Evolutionary conservation across 2,797 vertebrate species (phyloP), one percentile per base, ranked within the genome.

Genomic region (Syngnathus rostellatus): DNA sequence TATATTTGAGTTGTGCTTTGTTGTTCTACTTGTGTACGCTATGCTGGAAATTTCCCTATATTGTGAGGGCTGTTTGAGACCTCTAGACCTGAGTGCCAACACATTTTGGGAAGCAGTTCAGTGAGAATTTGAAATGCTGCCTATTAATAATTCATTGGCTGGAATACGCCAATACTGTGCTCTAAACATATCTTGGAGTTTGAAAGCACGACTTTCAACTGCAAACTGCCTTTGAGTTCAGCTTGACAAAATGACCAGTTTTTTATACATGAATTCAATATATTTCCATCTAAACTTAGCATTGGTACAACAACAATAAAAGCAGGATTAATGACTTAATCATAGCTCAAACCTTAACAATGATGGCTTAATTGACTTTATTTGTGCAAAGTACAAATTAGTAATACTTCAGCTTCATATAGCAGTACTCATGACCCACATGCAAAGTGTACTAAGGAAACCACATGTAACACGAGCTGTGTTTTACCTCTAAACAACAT

Each of bases 41-140:
- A 77, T 76, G 80, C 79, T 79, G 66, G 75, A 65, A 74, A 86
- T 84, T 81, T 81, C 81, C 81, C 82, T 79, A 78, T 81, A 85
- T 83, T 83, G 85, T 81, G 74, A 78, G 79, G 76, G 74, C 80
- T 84, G 83, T 79, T 77, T 74, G 76, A 87, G 85, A 90, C 88
- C 86, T 86, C 82, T 78, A 82, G 84, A 90, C 87, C 88, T 80
- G 78, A 57, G 81, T 85, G 86, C 86, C 83, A 90, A 76, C 85
- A 87, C 78, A 86, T 87, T 88, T 90, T 89, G 85, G 89, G 83
- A 89, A 89, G 83, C 85, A 85, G 83, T 88, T 91, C 87, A 88
- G 83, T 90, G 83, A 88, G 90, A 91, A 90, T 90, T 77, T 65
- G 60, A 89, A 88, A 91, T 90, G 76, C 85, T 80, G 59, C 64